Conservation (phyloP, 2,797 vertebrate genomes). For the Cephalopachus bancanus region DNA sequence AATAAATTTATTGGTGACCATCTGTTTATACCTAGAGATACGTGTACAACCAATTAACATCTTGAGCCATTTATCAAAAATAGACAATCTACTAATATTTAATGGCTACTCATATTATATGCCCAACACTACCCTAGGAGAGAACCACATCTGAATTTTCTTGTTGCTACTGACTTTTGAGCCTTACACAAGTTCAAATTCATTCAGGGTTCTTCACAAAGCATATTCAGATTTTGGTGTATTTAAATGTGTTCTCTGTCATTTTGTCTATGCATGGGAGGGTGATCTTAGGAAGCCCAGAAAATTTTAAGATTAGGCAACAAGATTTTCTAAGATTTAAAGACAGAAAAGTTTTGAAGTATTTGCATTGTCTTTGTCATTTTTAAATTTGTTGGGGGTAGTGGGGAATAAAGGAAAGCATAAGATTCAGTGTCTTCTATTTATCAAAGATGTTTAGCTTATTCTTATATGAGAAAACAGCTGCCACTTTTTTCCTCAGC, state of each 20-base stretch:
- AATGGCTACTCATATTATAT: background rate
- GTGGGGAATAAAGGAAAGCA: background rate
- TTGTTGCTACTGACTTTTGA: background rate
- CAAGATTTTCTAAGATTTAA: background rate
- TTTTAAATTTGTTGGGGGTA: background rate
- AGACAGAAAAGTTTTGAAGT: background rate
- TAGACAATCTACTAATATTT: background rate
- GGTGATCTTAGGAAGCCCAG: background rate
- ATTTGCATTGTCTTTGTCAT: background rate
- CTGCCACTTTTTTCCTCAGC: background rate
- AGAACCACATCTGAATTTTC: background rate
- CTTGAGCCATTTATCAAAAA: background rate
- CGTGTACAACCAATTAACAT: background rate
- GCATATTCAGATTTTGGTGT: background rate
- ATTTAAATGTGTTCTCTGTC: slow-evolving; percentile 11
- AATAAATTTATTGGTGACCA: background rate
- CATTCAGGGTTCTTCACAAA: background rate
- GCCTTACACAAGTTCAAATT: background rate
- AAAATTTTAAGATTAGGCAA: slow-evolving; percentile 9
- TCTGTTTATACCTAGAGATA: background rate
- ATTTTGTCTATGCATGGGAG: background rate
- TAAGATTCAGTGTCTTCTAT: background rate
- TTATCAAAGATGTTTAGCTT: background rate
- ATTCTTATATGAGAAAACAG: background rate
- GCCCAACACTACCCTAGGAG: background rate